Evolutionary conservation across 2,888 invertebrate genomes (phyloP), one percentile per base, ranked within the genome.

Genomic region (Drosophila histrio): DNA sequence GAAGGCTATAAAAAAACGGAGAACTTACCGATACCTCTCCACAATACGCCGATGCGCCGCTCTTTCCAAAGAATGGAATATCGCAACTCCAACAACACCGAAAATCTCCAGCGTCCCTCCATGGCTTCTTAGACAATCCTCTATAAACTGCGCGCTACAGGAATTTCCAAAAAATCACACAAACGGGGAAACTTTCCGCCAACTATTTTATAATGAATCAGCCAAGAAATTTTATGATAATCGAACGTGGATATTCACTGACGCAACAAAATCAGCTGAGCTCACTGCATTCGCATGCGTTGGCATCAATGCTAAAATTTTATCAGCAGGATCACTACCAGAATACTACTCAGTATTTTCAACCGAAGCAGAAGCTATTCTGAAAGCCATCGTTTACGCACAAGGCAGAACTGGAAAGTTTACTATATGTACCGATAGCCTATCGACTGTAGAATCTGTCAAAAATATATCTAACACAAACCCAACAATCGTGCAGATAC

Each of bases 371-470:
- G 24, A n/a, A 26, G 44, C 56, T 22, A 56, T 56, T 21, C 34
- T 21, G 21, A 22, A 32, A 36, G 56, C 56, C 7, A 43, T 56
- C 21, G 24, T 24, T 22, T 56, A 44, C 44, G 19, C 28, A 9
- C 44, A 56, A 46, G 17, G 56, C 22, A 56, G 46, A 38, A 17
- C 24, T 24, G 28, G 46, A 17, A 38, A 36, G 22, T 56, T 46
- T 34, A 34, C 34, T 22, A 56, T 56, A 26, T 56, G 38, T 24
- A 50, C 15, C 24, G 38, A 38, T 36, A 46, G 44, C 56, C 46
- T 56, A 46, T 56, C 46, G 24, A 36, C 56, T 22, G 15, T 56
- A 36, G 46, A 56, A 56, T 24, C 38, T 22, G 46, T 56, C 30
- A 13, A 32, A 56, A 56, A 56, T 36, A 36, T 56, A 17, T 11